phyloP scores from a whole-genome alignment of 64 coral and sea anemone genomes.

The Trachythela sp. region DNA sequence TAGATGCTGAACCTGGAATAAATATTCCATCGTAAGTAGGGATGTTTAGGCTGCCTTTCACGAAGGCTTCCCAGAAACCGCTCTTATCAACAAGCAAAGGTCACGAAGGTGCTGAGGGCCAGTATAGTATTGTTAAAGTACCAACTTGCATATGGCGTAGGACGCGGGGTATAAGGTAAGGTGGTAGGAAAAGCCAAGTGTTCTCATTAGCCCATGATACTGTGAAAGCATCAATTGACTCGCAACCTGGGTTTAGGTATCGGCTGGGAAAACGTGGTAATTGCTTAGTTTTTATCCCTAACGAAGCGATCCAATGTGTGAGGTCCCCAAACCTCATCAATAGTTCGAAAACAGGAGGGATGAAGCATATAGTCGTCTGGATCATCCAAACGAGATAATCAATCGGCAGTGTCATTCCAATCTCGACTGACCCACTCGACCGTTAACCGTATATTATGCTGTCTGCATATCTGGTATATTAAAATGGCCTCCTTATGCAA shows the following conservation, averaged over 20 bases:
- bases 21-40: constrained; percentile 24
- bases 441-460: neutral
- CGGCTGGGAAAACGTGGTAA: constrained; percentile 23
- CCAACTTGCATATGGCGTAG: constrained; percentile 14
- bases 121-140: constrained; percentile 41
- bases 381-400: constrained; percentile 19
- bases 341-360: constrained; percentile 18
- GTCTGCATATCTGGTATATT: neutral
- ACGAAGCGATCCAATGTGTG: constrained; percentile 33
- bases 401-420: neutral
- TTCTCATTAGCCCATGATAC: constrained; percentile 36
- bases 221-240: constrained; percentile 36
- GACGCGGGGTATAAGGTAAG: constrained; percentile 35
- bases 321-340: neutral
- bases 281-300: constrained; percentile 33
- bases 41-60: neutral
- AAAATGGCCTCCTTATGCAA: neutral
- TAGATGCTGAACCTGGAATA: constrained; percentile 30
- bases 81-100: neutral
- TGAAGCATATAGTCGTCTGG: constrained; percentile 34
- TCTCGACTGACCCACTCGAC: constrained; percentile 30
- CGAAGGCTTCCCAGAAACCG: neutral
- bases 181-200: constrained; percentile 53
- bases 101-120: constrained; percentile 24
- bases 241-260: constrained; percentile 33